Conservation (phyloP, 64 coral and sea anemone genomes). For the Exaiptasia diaphana region DNA sequence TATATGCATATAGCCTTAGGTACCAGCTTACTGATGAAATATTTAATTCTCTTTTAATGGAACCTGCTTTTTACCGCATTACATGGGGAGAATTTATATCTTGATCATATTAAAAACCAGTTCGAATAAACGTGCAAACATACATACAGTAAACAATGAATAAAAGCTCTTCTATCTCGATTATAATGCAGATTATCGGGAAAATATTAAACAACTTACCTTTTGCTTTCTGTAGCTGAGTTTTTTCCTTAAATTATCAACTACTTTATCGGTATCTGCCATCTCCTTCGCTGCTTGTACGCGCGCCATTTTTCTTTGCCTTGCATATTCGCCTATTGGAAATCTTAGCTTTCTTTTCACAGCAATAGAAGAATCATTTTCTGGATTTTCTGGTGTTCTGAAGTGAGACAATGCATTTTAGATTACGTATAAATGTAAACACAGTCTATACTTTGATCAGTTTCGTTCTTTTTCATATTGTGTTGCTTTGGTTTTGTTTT, state of each 20-base stretch:
- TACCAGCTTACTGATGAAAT: background rate
- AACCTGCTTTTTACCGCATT: background rate
- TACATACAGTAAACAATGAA: too few species aligned
- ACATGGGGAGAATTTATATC: background rate
- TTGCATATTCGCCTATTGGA: slow-evolving; percentile 15
- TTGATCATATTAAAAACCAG: background rate
- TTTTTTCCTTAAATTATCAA: slow-evolving; percentile 40
- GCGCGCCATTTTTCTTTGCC: slow-evolving; percentile 36
- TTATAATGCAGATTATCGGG: slow-evolving; percentile 18
- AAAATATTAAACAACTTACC: slow-evolving; percentile 29
- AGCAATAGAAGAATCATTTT: slow-evolving; percentile 6
- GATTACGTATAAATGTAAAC: background rate
- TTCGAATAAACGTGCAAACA: too few species aligned
- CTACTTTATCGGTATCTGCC: slow-evolving; percentile 35
- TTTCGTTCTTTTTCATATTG: background rate
- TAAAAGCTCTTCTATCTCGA: background rate
- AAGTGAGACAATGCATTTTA: slow-evolving; percentile 5
- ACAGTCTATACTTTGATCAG: background rate
- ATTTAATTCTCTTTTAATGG: background rate
- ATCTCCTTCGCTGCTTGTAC: background rate
- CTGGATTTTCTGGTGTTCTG: slow-evolving; percentile 47
- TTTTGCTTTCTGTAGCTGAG: slow-evolving; percentile 56
- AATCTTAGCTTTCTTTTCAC: slow-evolving; percentile 47
- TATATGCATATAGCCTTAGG: too few species aligned
- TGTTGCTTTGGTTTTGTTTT: background rate